A percentile compares a stretch with the other conserved stretches of the same genome.
Conservation (phyloP, 2,888 invertebrate genomes). For the Sesamia inferens region DNA sequence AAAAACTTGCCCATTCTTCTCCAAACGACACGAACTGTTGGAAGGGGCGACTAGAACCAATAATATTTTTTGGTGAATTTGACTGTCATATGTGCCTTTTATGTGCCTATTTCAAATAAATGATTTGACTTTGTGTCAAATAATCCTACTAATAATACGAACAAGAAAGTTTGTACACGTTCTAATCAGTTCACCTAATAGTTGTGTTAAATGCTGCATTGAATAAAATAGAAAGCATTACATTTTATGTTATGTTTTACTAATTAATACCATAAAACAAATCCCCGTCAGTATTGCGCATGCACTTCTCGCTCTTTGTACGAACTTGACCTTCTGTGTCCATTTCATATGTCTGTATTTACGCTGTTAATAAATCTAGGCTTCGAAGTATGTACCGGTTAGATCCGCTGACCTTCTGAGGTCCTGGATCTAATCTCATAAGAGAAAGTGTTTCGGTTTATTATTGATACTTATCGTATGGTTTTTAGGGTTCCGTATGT, state of each 20-base stretch:
- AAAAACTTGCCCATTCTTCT: too few relatives aligned
- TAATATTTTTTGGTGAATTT: too few relatives aligned
- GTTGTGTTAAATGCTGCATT: neutral
- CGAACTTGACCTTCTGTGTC: neutral
- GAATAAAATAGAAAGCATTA: neutral
- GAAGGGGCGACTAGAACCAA: too few relatives aligned
- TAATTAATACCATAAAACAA: neutral
- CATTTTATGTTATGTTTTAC: neutral
- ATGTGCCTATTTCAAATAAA: too few relatives aligned
- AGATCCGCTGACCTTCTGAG: constrained; percentile 13
- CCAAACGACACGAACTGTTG: too few relatives aligned
- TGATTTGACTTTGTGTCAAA: too few relatives aligned
- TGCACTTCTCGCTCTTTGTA: neutral
- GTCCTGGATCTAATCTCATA: constrained; percentile 5
- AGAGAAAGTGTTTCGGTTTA: constrained; percentile 44
- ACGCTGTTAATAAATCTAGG: constrained; percentile 28
- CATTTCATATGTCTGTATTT: neutral
- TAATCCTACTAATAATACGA: too few relatives aligned
- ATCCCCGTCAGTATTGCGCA: too few relatives aligned
- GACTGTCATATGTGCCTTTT: too few relatives aligned
- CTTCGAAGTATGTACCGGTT: constrained; percentile 15
- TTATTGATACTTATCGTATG: constrained; percentile 27
- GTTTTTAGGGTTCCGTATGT: too few relatives aligned
- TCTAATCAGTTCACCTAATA: neutral
- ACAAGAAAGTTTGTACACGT: too few relatives aligned